A percentile compares a stretch with the other conserved stretches of the same genome.
phyloP scores from a whole-genome alignment of 2,888 invertebrate species.

The Noctua fimbriata region DNA sequence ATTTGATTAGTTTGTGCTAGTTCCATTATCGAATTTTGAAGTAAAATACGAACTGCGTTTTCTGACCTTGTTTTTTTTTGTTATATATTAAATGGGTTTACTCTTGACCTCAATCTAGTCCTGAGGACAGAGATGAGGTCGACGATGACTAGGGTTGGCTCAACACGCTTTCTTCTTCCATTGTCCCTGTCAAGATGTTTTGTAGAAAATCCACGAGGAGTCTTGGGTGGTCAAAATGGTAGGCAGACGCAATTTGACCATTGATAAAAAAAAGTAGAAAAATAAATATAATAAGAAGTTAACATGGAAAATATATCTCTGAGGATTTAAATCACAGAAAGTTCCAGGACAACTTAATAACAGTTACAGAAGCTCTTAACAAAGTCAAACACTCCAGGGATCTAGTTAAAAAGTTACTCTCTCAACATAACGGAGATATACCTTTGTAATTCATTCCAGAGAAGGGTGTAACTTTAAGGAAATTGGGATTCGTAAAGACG shows the following conservation, averaged over 20 bases:
- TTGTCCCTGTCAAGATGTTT: not conserved
- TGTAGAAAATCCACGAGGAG: not conserved
- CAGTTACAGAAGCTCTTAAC: not conserved
- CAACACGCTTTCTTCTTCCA: not conserved
- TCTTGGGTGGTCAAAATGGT: not conserved
- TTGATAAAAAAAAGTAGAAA: not conserved
- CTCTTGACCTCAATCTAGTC: too few relatives aligned
- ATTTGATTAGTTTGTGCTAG: not conserved
- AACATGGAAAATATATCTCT: not conserved
- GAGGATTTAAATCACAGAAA: not conserved
- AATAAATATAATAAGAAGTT: not conserved
- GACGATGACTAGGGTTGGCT: too few relatives aligned
- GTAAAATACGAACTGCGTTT: not conserved
- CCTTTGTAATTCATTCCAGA: not conserved
- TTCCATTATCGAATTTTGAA: not conserved
- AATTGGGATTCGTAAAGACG: slow-evolving; percentile 17
- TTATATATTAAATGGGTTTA: too few relatives aligned
- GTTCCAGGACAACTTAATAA: not conserved
- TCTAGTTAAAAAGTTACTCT: not conserved
- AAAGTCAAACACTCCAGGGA: not conserved
- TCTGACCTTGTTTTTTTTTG: too few relatives aligned
- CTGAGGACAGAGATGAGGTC: too few relatives aligned
- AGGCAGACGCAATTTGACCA: not conserved
- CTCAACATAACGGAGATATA: not conserved
- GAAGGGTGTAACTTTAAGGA: not conserved